These are phyloP conservation scores for Venturia canescens DNA, from an alignment of 1,140 invertebrate genomes.

Conservation along the genomic window DNA sequence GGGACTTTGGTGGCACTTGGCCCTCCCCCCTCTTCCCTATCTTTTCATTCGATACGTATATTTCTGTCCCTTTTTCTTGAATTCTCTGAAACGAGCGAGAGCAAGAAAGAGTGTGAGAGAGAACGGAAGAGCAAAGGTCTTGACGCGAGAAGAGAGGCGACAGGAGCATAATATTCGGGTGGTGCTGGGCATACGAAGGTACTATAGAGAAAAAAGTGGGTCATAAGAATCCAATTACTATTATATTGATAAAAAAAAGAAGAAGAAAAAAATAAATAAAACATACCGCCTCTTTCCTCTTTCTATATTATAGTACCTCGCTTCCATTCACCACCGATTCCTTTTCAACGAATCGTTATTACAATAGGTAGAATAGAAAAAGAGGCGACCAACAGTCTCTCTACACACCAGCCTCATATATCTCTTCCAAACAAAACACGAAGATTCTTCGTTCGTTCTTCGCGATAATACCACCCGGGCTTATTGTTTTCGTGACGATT, in stretches of 20 bases:
- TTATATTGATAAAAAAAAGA: no score
- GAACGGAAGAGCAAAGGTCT: slow-evolving; percentile 10
- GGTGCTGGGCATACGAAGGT: neutral
- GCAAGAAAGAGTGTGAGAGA: no score
- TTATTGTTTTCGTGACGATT: no score
- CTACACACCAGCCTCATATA: neutral
- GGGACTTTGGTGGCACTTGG: neutral
- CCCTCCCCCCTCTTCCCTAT: slow-evolving; percentile 9
- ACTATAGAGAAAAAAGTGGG: slow-evolving; percentile 30
- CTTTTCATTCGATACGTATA: slow-evolving; percentile 3
- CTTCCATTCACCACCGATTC: slow-evolving; percentile 2
- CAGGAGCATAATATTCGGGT: slow-evolving; percentile 34
- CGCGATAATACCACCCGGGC: no score
- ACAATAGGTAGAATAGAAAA: neutral
- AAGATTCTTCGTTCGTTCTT: neutral
- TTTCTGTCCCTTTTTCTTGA: slow-evolving; percentile 23
- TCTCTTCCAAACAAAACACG: neutral
- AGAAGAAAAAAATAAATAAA: slow-evolving; percentile 5
- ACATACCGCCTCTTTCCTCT: slow-evolving; percentile 11
- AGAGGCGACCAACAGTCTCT: neutral
- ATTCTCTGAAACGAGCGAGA: slow-evolving; percentile 12
- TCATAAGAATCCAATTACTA: slow-evolving; percentile 31
- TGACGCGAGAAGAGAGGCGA: neutral
- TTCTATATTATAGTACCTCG: neutral
- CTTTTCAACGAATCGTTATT: slow-evolving; percentile 1